Conservation (phyloP, 1,140 invertebrate species). For the Heliconius himera region DNA sequence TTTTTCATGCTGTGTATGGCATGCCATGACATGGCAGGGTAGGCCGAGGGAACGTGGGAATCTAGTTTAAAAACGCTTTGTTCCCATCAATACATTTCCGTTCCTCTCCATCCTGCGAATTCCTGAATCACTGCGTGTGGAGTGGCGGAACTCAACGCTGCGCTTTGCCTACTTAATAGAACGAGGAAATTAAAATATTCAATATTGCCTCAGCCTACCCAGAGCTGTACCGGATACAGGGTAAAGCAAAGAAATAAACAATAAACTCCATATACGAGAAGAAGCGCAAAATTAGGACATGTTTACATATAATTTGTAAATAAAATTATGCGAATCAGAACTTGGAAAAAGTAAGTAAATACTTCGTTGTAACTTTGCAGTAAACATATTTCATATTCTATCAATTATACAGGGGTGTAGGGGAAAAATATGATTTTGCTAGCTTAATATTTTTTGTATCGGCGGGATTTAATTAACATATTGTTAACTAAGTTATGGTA, state of each 20-base stretch:
- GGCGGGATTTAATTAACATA: too few relatives aligned
- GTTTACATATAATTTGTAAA: slow-evolving; percentile 16
- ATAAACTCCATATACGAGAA: not conserved
- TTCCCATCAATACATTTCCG: too few relatives aligned
- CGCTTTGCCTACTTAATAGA: too few relatives aligned
- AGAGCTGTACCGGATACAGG: too few relatives aligned
- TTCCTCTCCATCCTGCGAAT: too few relatives aligned
- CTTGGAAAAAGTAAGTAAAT: slow-evolving; percentile 14
- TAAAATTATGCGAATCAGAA: slow-evolving; percentile 24
- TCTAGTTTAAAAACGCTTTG: not conserved
- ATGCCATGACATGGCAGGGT: not conserved
- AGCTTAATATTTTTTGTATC: not conserved
- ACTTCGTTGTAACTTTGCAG: not conserved
- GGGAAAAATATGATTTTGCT: not conserved
- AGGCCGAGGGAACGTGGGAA: not conserved
- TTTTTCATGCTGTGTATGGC: too few relatives aligned
- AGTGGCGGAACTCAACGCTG: too few relatives aligned
- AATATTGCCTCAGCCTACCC: too few relatives aligned
- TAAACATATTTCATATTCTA: not conserved
- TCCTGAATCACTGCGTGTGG: too few relatives aligned
- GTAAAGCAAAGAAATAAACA: too few relatives aligned
- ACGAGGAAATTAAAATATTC: too few relatives aligned
- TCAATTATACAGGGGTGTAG: not conserved
- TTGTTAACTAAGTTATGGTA: too few relatives aligned
- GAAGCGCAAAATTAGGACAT: slow-evolving; percentile 18